These are phyloP conservation scores for Lasioglossum marginatum DNA, from an alignment of 2,888 invertebrate species.

Conservation along the genomic window DNA sequence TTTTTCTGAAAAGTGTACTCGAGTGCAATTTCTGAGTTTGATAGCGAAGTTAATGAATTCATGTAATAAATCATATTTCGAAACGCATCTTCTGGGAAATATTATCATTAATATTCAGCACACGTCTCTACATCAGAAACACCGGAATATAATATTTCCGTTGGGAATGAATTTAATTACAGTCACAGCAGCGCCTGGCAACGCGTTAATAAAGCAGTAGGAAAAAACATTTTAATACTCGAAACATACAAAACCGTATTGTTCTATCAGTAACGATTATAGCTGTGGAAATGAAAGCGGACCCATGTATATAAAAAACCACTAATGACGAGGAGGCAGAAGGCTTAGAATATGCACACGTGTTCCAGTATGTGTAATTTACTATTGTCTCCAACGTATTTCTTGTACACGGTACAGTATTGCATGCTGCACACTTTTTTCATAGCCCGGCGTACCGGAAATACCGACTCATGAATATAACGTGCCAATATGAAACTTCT, in stretches of 20 bases:
- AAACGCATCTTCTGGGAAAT: neutral
- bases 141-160: conserved; percentile 1
- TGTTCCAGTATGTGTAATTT: conserved; percentile 31
- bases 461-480: conserved; percentile 31
- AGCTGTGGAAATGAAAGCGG: conserved; percentile 1
- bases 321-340: conserved; percentile 1
- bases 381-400: conserved; percentile 22
- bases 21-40: neutral
- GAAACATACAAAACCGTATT: neutral
- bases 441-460: conserved; percentile 12
- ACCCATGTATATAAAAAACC: neutral
- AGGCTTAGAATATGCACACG: neutral
- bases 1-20: neutral
- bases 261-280: conserved; percentile 10
- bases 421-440: conserved; percentile 17
- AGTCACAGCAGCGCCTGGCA: neutral
- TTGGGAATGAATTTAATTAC: neutral
- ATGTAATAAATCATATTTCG: neutral
- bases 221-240: conserved; percentile 1
- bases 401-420: conserved; percentile 29
- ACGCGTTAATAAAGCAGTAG: neutral
- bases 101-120: neutral
- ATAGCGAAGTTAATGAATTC: neutral
- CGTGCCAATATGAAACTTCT: conserved; percentile 28
- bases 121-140: neutral